A percentile compares a stretch with the other conserved stretches of the same genome.
phyloP scores from a whole-genome alignment of 2,113 vertebrate species.

The Rhinopomastus cyanomelas region DNA sequence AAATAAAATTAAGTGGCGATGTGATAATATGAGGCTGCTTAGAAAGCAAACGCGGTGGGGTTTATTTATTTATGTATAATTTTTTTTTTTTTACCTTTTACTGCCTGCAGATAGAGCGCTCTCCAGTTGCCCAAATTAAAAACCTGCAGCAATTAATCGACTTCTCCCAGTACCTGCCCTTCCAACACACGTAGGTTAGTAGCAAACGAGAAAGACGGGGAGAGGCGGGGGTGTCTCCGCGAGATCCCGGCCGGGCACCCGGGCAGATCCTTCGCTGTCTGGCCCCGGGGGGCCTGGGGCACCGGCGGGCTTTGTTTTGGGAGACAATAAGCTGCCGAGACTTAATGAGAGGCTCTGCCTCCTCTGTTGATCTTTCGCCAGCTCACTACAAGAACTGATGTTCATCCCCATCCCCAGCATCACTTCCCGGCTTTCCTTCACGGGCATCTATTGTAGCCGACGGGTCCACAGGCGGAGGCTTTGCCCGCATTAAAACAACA shows the following conservation, averaged over 20 bases:
- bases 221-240: not conserved
- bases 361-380: conserved; percentile 59
- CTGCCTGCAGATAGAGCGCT: conserved; percentile 48
- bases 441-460: not conserved
- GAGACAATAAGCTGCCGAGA: conserved; percentile 70
- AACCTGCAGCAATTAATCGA: not conserved
- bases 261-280: not conserved
- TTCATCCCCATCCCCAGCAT: not conserved
- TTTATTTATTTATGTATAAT: conserved; percentile 9
- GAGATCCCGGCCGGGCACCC: not conserved
- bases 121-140: conserved; percentile 18
- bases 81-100: conserved; percentile 53
- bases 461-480: not conserved
- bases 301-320: conserved; percentile 69
- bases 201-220: not conserved
- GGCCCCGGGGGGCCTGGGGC: conserved; percentile 20
- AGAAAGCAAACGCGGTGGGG: conserved; percentile 68
- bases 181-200: not conserved
- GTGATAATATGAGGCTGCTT: conserved; percentile 76
- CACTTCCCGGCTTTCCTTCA: not conserved
- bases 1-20: conserved; percentile 79
- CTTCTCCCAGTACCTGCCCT: not conserved
- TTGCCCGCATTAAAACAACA: conserved; percentile 1
- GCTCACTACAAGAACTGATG: conserved; percentile 40
- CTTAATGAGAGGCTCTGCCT: conserved; percentile 54